Conservation (phyloP, 1,140 invertebrate species). For the Agrypnia vestita region DNA sequence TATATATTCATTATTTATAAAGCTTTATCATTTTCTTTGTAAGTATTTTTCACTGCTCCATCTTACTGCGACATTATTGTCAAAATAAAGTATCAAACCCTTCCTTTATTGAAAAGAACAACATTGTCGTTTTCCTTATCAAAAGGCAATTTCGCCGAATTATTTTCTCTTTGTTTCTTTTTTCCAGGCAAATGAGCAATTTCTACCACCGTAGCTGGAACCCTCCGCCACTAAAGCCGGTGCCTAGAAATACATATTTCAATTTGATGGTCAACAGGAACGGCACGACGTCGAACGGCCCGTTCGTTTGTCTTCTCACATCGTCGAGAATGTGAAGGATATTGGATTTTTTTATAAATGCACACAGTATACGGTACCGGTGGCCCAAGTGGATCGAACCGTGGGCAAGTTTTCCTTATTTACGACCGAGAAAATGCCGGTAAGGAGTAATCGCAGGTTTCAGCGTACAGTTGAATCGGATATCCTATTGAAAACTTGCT, state of each 20-base stretch:
- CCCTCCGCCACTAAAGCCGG: neutral
- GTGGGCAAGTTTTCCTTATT: neutral
- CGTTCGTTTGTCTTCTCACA: neutral
- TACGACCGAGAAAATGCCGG: slow-evolving; percentile 15
- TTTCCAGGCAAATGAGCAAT: slow-evolving; percentile 43
- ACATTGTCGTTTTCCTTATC: slow-evolving; percentile 25
- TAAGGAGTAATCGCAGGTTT: slow-evolving; percentile 18
- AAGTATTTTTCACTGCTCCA: neutral
- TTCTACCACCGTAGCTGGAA: neutral
- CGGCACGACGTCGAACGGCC: neutral
- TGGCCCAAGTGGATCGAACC: no score
- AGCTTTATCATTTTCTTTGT: no score
- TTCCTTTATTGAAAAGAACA: neutral
- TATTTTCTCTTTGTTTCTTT: slow-evolving; percentile 42
- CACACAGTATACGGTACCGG: no score
- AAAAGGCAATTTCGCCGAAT: slow-evolving; percentile 37
- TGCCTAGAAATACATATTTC: slow-evolving; percentile 1
- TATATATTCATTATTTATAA: no score
- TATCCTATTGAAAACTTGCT: slow-evolving; percentile 9
- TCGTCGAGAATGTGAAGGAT: neutral
- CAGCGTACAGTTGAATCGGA: slow-evolving; percentile 5
- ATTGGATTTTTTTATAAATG: neutral
- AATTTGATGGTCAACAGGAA: slow-evolving; percentile 23
- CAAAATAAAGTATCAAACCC: slow-evolving; percentile 12
- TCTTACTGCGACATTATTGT: slow-evolving; percentile 14